A percentile compares a stretch with the other conserved stretches of the same genome.
Evolutionary conservation across 2,113 vertebrate species (phyloP).

Genomic region (Urocitellus parryii): DNA sequence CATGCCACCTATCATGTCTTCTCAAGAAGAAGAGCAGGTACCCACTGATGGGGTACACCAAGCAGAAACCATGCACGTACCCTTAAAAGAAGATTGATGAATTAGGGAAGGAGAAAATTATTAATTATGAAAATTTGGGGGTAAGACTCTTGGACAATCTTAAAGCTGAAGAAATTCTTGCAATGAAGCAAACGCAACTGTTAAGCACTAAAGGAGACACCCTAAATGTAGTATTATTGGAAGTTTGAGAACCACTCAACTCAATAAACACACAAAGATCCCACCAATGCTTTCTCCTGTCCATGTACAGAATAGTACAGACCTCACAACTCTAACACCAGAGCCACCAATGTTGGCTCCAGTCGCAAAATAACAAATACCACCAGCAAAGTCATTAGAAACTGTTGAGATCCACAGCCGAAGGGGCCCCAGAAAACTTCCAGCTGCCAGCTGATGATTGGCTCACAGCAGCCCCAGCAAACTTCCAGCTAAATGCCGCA

Average conservation of each 20-base stretch:
- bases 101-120: conserved; percentile 94
- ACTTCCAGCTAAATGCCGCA: no score
- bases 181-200: conserved; percentile 93
- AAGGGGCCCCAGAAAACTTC: no score
- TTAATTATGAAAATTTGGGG: conserved; percentile 97
- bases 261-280: conserved; percentile 96
- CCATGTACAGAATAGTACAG: conserved; percentile 90
- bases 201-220: conserved; percentile 89
- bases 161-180: conserved; percentile 92
- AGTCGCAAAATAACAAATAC: conserved; percentile 91
- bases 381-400: conserved; percentile 90
- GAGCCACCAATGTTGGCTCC: conserved; percentile 91
- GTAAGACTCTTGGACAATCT: conserved; percentile 94
- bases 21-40: conserved; percentile 94
- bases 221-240: conserved; percentile 92
- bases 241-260: conserved; percentile 96
- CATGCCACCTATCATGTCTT: conserved; percentile 91
- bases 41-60: conserved; percentile 97
- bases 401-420: conserved; percentile 18
- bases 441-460: no score
- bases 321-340: conserved; percentile 90
- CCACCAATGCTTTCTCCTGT: conserved; percentile 93
- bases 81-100: conserved; percentile 94
- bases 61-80: conserved; percentile 99
- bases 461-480: no score